phyloP scores from a whole-genome alignment of 1,140 invertebrate species.

The Harlomillsia oculata region DNA sequence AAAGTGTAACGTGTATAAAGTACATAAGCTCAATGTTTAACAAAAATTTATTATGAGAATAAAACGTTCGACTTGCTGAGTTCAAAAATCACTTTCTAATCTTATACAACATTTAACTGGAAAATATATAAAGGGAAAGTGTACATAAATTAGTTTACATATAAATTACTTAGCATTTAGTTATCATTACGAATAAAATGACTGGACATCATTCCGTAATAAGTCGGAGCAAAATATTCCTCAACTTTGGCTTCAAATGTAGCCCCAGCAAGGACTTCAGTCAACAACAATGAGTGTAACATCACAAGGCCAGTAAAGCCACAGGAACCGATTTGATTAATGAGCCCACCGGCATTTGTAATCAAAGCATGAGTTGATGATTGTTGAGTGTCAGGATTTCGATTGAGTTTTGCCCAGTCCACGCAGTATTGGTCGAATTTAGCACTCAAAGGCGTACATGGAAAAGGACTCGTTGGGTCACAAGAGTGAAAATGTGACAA shows the following conservation, averaged over 20 bases:
- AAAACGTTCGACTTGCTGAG: no score
- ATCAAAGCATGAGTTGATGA: background rate
- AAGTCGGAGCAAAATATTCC: slow-evolving; percentile 20
- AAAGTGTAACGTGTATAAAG: no score
- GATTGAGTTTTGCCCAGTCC: slow-evolving; percentile 19
- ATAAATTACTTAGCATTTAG: no score
- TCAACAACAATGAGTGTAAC: slow-evolving; percentile 16
- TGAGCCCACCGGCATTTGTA: slow-evolving; percentile 6
- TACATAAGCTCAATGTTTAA: no score
- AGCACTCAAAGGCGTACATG: background rate
- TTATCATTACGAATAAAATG: no score
- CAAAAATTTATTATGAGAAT: no score
- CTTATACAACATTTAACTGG: no score
- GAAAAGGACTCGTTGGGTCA: slow-evolving; percentile 23
- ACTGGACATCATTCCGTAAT: slow-evolving; percentile 31
- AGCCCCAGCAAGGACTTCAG: background rate
- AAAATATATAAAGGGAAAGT: no score
- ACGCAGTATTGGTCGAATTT: slow-evolving; percentile 12
- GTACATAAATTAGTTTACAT: no score
- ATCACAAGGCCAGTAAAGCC: slow-evolving; percentile 27
- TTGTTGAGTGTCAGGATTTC: background rate
- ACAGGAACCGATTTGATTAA: slow-evolving; percentile 5
- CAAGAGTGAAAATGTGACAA: slow-evolving; percentile 24
- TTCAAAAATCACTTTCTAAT: no score
- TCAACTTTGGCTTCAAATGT: slow-evolving; percentile 4